Conservation (phyloP, 2,888 invertebrate species). For the Aplocera efformata region DNA sequence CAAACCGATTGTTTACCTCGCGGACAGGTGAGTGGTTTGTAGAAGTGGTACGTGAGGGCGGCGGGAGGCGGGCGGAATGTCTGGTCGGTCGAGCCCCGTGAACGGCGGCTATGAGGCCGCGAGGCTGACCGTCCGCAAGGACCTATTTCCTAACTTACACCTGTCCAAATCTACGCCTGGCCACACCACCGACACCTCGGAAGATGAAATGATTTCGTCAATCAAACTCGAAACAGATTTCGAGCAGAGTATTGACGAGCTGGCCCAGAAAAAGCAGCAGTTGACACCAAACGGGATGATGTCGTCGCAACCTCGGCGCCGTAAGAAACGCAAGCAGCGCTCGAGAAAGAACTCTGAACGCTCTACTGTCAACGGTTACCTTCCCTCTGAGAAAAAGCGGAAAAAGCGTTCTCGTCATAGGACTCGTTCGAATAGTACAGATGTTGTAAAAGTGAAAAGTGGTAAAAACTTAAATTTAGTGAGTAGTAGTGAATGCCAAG, state of each 20-base stretch:
- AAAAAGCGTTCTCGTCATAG: constrained; percentile 65
- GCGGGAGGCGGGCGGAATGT: constrained; percentile 77
- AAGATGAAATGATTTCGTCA: constrained; percentile 55
- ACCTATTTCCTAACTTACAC: constrained; percentile 67
- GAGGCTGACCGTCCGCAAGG: constrained; percentile 75
- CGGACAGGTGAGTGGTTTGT: constrained; percentile 77
- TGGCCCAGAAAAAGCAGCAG: constrained; percentile 64
- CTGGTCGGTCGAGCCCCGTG: constrained; percentile 73
- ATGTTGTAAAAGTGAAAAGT: constrained; percentile 67
- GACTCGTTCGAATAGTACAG: constrained; percentile 58
- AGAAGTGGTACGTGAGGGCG: constrained; percentile 74
- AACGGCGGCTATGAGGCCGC: constrained; percentile 74
- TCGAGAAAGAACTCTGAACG: constrained; percentile 58
- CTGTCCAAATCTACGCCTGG: constrained; percentile 47
- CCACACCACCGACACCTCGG: constrained; percentile 46
- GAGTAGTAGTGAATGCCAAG: constrained; percentile 72
- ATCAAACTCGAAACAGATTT: constrained; percentile 76
- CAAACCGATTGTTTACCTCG: constrained; percentile 80
- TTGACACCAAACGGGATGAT: constrained; percentile 55
- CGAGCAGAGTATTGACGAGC: constrained; percentile 75
- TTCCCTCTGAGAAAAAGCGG: constrained; percentile 60
- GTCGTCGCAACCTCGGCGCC: constrained; percentile 57
- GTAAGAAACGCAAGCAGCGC: constrained; percentile 68
- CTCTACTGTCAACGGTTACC: constrained; percentile 57
- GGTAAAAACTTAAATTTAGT: constrained; percentile 77